Conservation (phyloP, 2,888 invertebrate species). For the Pseudoips prasinana region DNA sequence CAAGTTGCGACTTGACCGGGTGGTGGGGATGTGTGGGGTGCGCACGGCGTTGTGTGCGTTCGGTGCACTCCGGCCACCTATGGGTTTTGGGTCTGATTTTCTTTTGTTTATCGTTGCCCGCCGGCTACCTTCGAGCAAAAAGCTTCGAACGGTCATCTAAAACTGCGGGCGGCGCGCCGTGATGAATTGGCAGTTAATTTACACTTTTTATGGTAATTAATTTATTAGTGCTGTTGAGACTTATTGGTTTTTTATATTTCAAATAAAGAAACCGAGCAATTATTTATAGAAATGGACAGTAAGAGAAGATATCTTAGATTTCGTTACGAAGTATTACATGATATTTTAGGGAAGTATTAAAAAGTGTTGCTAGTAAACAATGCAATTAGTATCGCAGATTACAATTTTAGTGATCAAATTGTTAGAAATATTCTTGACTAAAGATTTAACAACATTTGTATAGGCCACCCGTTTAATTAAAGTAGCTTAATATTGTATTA, state of each 20-base stretch:
- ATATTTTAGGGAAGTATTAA: no score
- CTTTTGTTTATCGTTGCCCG: slow-evolving; percentile 64
- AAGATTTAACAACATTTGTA: no score
- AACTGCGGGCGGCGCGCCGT: slow-evolving; percentile 6
- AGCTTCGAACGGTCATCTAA: slow-evolving; percentile 22
- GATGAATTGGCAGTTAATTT: slow-evolving; percentile 30
- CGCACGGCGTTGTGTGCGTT: slow-evolving; percentile 33
- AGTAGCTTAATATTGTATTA: no score
- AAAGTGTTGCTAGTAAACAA: no score
- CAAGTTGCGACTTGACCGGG: slow-evolving; percentile 65
- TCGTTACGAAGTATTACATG: no score
- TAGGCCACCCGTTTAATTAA: no score
- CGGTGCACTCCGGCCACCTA: slow-evolving; percentile 46
- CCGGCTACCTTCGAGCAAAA: slow-evolving; percentile 35
- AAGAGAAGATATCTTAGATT: no score
- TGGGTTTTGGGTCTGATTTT: slow-evolving; percentile 48
- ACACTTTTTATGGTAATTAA: slow-evolving; percentile 25
- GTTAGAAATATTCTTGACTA: no score
- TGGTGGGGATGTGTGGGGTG: slow-evolving; percentile 38
- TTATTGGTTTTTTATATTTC: slow-evolving; percentile 2
- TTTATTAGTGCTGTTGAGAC: background rate
- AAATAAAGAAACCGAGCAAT: no score
- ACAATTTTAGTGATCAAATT: no score
- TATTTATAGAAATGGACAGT: no score
- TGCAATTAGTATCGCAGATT: no score